Base-by-base conservation (phyloP, 64 coral and sea anemone species). In the Montipora cactus region DNA sequence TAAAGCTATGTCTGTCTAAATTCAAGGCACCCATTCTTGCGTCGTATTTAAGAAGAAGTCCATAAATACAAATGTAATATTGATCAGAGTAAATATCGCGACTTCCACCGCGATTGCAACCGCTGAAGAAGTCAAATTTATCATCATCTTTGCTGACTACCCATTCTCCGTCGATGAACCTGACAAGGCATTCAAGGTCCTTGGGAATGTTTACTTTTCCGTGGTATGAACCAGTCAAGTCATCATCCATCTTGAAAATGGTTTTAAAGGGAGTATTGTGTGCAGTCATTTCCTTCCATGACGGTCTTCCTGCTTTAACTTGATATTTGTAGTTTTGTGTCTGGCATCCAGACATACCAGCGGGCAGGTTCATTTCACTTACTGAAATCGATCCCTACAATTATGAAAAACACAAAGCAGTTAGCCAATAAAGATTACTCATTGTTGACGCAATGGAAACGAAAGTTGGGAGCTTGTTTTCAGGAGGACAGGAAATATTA, bases 321-420 rank as follows among this genome's bases (percentile, higher is more conserved):
- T 83, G 80, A 47, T 66, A 83, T 4, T 67, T 83, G 80, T 67
- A 83, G 80, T 83, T 83, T 12, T 83, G 57, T 14, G 80, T 83
- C 15, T 83, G 80, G 14, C 80, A 83, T 19, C 80, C 80, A 5
- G 80, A 57, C 45, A 6, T 83, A 16, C 80, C 80, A 16, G 59
- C 21, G 64, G 80, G 57, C 11, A 83, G 58, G 0, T 11, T 66
- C 37, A 83, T 66, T 25, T 83, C 80, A 64, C 22, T 45, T 46
- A 67, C 80, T 7, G 80, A 83, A 46, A 83, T 83, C 4, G 80
- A 47, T 1, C 80, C 80, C 80, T 83, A 45, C 22, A 5, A 11
- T 57, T 57, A 8, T 57, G 20, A 74, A 74, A 74, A 25, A 9
- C 28, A 14, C 0, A 13, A 47, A 77, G 18, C 64, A 37, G 37